Evolutionary conservation across 1,140 invertebrate genomes (phyloP), one percentile per base, ranked within the genome.

Genomic region (Daktulosphaira vitifoliae): DNA sequence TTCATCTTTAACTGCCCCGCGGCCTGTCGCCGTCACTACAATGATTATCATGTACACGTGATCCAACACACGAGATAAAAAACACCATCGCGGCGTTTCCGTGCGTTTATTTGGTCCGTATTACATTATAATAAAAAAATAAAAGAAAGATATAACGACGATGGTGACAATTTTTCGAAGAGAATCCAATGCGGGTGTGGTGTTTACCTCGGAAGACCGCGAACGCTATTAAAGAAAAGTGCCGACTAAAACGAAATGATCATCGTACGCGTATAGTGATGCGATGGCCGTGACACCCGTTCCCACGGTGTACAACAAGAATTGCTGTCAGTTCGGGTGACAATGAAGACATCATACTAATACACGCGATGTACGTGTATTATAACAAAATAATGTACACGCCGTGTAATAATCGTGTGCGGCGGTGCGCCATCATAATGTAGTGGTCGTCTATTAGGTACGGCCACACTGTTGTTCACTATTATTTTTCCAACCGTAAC

Each of bases 391-490:
- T 53, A 37, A 37, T 53, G 53, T 39, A 44, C 39, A 44, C 25
- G 25, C 56, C 56, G 56, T 62, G 42, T 62, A 62, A 59, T 59
- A 59, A 62, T 62, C 56, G 42, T 46, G 29, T 33, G 29, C 11
- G n/a, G n/a, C n/a, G 5, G 29, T 33, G 29, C 29, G 42, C 42
- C 56, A 46, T 62, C 56, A 48, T 48, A 26, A 16, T 33, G 11
- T 33, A 33, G 29, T 11, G 29, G 29, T 33, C 29, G 29, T 11
- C 29, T 33, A 33, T 62, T 62, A 48, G 56, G 56, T 13, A 62
- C 42, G 56, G 56, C 25, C 26, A 46, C 5, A 11, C 29, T 11
- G 11, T 5, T 11, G 29, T 33, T 11, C 11, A 33, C 5, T 33
- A 33, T 33, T 33, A 6, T 33, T 33, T 33, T 33, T 33, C 29